Evolutionary conservation across 2,113 vertebrate genomes (phyloP).

Genomic region (Orthonyx spaldingii): DNA sequence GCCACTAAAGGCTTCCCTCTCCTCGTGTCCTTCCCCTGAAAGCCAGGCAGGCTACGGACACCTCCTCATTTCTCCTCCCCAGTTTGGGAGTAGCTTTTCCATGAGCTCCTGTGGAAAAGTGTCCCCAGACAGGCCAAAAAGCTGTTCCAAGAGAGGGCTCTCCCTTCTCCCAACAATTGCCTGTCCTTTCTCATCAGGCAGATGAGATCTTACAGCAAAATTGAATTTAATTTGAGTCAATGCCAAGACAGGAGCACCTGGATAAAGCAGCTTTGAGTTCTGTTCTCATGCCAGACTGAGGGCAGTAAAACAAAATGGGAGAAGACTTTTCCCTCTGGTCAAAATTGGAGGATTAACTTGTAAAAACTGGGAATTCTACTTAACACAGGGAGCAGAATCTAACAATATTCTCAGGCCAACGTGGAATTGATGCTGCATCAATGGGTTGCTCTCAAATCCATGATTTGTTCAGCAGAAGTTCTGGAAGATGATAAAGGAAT

Average conservation of each 20-base stretch:
- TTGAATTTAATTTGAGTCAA: no score
- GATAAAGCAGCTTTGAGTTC: neutral
- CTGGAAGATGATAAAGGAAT: neutral
- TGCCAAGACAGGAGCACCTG: no score
- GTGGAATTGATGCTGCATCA: neutral
- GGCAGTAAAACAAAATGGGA: neutral
- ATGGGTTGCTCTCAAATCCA: neutral
- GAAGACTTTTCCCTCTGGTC: neutral
- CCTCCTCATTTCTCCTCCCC: neutral
- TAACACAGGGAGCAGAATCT: neutral
- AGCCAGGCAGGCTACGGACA: no score
- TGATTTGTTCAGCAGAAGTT: neutral
- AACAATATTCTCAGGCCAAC: neutral
- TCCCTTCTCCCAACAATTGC: neutral
- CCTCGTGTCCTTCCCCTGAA: accelerated
- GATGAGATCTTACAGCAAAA: neutral
- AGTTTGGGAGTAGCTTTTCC: neutral
- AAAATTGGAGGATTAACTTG: neutral
- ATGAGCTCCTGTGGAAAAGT: neutral
- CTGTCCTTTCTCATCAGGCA: neutral
- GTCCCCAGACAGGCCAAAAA: neutral
- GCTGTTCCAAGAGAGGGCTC: neutral
- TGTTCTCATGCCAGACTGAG: no score
- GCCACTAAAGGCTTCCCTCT: neutral
- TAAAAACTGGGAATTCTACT: neutral